A percentile compares a stretch with the other conserved stretches of the same genome.
These are phyloP conservation scores for Odontomachus brunneus DNA, from an alignment of 1,140 invertebrate genomes.

Conservation along the genomic window DNA sequence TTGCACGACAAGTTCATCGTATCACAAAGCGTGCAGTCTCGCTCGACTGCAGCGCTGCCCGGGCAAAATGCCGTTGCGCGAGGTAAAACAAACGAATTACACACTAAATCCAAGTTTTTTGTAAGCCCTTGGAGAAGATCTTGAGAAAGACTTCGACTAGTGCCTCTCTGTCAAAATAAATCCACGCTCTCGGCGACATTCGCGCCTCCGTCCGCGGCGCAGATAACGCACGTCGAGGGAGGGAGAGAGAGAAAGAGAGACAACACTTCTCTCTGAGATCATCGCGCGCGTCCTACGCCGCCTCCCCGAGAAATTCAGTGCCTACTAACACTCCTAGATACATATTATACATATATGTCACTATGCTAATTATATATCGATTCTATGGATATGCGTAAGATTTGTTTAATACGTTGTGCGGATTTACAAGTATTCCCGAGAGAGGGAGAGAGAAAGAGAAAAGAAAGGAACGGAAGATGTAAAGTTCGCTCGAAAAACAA, in stretches of 20 bases:
- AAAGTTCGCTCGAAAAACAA: slow-evolving; percentile 28
- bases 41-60: too few relatives aligned
- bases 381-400: slow-evolving; percentile 79
- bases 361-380: slow-evolving; percentile 67
- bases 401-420: slow-evolving; percentile 67
- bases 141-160: background rate
- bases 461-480: too few relatives aligned
- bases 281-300: slow-evolving; percentile 53
- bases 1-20: slow-evolving; percentile 1
- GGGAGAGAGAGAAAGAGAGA: too few relatives aligned
- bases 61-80: background rate
- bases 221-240: background rate
- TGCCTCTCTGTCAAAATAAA: slow-evolving; percentile 10
- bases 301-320: slow-evolving; percentile 54
- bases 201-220: background rate
- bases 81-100: slow-evolving; percentile 2
- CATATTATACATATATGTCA: slow-evolving; percentile 72
- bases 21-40: slow-evolving; percentile 6
- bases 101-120: background rate
- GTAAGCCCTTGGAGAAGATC: background rate
- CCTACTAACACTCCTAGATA: slow-evolving; percentile 67
- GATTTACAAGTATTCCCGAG: slow-evolving; percentile 65
- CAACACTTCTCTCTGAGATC: slow-evolving; percentile 7
- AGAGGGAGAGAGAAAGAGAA: slow-evolving; percentile 32
- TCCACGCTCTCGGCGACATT: background rate